phyloP scores from a whole-genome alignment of 2,888 invertebrate genomes.

The Crematogaster levior region DNA sequence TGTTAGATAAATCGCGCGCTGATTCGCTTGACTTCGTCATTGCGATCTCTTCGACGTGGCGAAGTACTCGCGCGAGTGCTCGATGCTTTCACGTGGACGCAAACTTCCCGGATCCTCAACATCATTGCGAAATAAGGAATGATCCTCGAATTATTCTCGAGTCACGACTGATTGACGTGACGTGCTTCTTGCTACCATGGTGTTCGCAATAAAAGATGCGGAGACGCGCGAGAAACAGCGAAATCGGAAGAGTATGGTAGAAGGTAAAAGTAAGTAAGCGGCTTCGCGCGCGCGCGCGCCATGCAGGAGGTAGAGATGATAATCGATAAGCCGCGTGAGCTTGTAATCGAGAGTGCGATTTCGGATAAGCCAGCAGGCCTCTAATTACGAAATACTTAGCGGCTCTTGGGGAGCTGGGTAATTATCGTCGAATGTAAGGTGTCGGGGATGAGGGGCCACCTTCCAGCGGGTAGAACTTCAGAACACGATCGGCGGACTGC shows the following conservation, averaged over 20 bases:
- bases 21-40: conserved; percentile 33
- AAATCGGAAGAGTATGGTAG: neutral
- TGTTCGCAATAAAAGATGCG: neutral
- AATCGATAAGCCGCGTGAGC: conserved; percentile 43
- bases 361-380: conserved; percentile 45
- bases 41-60: conserved; percentile 2
- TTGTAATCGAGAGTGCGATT: conserved; percentile 50
- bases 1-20: conserved; percentile 37
- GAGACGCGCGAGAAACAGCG: neutral
- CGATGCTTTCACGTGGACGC: neutral
- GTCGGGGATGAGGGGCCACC: conserved; percentile 24
- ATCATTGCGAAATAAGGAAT: neutral
- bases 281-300: neutral
- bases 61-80: conserved; percentile 4
- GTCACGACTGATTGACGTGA: neutral
- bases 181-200: neutral
- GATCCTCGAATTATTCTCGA: neutral
- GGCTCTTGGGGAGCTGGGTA: conserved; percentile 39
- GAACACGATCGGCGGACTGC: conserved; percentile 23
- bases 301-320: conserved; percentile 40
- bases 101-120: neutral
- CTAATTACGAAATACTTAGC: conserved; percentile 49
- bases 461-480: conserved; percentile 8
- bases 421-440: conserved; percentile 38
- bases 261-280: conserved; percentile 6